Percentiles rank a stretch among this genome's conserved stretches.
phyloP scores from a whole-genome alignment of 1,140 invertebrate species.

The Scaptomyza graminum region DNA sequence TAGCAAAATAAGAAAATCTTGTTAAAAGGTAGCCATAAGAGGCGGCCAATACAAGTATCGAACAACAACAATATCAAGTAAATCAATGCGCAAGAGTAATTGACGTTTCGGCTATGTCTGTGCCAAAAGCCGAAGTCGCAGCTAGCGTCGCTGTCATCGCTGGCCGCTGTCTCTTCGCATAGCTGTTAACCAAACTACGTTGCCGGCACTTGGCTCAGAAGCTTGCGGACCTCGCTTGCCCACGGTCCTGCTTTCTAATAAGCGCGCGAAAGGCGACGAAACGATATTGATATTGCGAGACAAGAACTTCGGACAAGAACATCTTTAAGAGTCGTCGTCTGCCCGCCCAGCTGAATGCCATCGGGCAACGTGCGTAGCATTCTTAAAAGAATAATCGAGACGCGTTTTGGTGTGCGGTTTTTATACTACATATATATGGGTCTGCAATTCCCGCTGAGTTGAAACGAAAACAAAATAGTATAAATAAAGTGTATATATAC shows the following conservation, averaged over 20 bases:
- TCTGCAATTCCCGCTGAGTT: constrained; percentile 51
- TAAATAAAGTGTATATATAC: constrained; percentile 22
- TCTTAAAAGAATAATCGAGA: constrained; percentile 39
- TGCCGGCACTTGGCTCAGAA: constrained; percentile 68
- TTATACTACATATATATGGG: constrained; percentile 65
- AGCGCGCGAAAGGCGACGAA: constrained; percentile 23
- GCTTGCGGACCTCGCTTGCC: constrained; percentile 70
- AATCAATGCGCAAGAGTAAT: constrained; percentile 61
- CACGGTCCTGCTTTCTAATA: constrained; percentile 71
- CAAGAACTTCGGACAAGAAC: constrained; percentile 37
- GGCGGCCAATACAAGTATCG: constrained; percentile 42
- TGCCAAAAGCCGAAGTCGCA: constrained; percentile 29
- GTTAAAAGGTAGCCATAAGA: constrained; percentile 36
- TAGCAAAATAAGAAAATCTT: too few species aligned
- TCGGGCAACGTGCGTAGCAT: constrained; percentile 74
- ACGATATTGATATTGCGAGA: constrained; percentile 27
- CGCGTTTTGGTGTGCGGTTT: constrained; percentile 56
- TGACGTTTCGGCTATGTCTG: constrained; percentile 58
- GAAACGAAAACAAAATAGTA: constrained; percentile 73
- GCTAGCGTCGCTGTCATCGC: constrained; percentile 14
- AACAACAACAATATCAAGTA: constrained; percentile 31
- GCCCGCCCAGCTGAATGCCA: constrained; percentile 73
- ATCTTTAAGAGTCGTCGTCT: constrained; percentile 36
- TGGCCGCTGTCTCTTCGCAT: constrained; percentile 25
- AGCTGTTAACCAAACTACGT: constrained; percentile 76